Conservation (phyloP, 2,113 vertebrate genomes). For the Trochalopteron elliotii region DNA sequence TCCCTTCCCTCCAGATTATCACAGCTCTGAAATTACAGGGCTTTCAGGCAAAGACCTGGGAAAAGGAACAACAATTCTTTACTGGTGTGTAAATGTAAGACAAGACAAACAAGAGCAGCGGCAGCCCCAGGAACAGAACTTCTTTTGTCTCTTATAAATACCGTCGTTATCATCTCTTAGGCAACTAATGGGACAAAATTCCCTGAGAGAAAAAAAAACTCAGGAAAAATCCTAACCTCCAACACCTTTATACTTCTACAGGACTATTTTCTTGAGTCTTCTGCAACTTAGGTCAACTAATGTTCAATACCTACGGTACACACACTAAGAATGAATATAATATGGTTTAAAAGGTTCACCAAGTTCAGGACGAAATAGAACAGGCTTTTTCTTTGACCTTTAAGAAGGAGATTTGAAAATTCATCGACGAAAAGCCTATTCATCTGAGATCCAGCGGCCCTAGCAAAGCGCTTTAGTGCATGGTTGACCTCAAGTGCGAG, state of each 20-base stretch:
- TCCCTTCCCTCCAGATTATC: background rate
- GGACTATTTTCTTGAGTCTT: background rate
- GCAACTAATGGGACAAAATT: background rate
- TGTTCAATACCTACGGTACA: background rate
- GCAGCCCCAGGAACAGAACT: background rate
- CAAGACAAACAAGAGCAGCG: background rate
- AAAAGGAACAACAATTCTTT: background rate
- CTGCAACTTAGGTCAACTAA: background rate
- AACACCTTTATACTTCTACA: background rate
- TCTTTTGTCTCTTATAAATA: background rate
- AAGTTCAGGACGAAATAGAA: constrained; percentile 31
- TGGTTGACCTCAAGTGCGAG: background rate
- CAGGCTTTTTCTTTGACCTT: constrained; percentile 60
- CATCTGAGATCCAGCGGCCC: background rate
- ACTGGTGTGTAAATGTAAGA: rapidly evolving
- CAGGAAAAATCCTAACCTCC: background rate
- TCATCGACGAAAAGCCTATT: constrained; percentile 52
- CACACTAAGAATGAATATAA: constrained; percentile 21
- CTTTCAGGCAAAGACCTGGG: background rate
- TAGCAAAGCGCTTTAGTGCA: background rate
- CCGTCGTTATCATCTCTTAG: rapidly evolving
- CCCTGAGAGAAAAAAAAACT: background rate
- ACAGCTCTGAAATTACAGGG: rapidly evolving
- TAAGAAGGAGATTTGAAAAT: constrained; percentile 34
- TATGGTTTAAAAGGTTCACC: constrained; percentile 41